These are phyloP conservation scores for Dicaeum eximium DNA, from an alignment of 2,113 vertebrate species.

Conservation along the genomic window DNA sequence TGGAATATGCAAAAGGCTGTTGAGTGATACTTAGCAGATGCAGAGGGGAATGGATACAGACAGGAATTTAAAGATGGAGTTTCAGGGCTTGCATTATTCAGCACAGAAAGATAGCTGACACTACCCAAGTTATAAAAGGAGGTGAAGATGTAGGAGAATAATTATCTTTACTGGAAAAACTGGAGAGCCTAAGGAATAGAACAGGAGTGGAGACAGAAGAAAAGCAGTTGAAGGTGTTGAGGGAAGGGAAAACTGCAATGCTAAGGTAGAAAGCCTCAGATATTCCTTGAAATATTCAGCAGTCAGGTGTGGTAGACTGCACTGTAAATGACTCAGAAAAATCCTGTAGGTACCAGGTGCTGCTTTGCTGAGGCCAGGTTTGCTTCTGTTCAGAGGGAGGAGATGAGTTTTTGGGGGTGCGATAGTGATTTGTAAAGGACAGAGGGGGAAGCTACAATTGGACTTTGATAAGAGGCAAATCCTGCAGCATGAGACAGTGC, in stretches of 20 bases:
- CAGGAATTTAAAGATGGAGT: not conserved
- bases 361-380: not conserved
- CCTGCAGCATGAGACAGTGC: not conserved
- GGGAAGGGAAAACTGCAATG: not conserved
- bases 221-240: not conserved
- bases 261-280: not conserved
- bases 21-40: not conserved
- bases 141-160: not conserved
- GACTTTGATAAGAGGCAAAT: not conserved
- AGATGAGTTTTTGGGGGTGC: not conserved
- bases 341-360: not conserved
- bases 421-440: not conserved
- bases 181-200: not conserved
- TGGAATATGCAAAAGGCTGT: not conserved
- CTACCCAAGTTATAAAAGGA: not conserved
- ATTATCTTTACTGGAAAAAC: not conserved
- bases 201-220: not conserved
- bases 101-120: not conserved
- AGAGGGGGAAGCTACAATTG: not conserved
- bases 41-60: not conserved
- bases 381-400: not conserved
- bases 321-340: not conserved
- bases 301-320: not conserved
- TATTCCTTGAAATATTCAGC: not conserved
- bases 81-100: slow-evolving; percentile 2